A percentile compares a stretch with the other conserved stretches of the same genome.
These are phyloP conservation scores for Dipodomys stephensi DNA, from an alignment of 2,113 vertebrate genomes.

Conservation along the genomic window DNA sequence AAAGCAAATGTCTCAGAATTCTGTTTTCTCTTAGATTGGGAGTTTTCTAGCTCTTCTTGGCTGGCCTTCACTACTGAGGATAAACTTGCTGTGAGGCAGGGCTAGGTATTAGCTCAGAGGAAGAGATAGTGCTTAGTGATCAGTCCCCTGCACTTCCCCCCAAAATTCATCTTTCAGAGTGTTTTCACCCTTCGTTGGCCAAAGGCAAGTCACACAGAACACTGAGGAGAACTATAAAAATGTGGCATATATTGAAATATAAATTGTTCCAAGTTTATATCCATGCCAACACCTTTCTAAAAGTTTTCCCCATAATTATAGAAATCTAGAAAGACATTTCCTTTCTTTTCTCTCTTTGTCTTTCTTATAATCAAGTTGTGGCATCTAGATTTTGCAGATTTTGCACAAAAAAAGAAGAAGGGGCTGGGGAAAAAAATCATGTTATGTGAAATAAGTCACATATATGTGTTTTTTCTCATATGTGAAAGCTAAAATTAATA, in stretches of 20 bases:
- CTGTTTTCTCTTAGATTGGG: not conserved
- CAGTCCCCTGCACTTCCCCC: too few species aligned
- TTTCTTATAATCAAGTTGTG: conserved; percentile 7
- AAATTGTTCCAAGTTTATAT: not conserved
- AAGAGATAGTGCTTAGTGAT: not conserved
- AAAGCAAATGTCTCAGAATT: not conserved
- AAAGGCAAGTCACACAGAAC: not conserved
- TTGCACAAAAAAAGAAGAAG: too few species aligned
- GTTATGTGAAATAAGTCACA: too few species aligned
- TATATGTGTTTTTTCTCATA: too few species aligned
- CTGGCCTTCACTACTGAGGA: not conserved
- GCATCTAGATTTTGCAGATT: not conserved
- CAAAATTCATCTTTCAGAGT: not conserved
- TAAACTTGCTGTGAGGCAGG: not conserved
- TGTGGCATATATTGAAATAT: not conserved
- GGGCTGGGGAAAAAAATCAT: too few species aligned
- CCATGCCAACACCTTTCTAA: not conserved
- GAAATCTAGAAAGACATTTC: not conserved
- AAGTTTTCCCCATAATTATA: not conserved
- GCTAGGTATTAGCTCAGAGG: not conserved
- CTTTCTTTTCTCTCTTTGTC: not conserved
- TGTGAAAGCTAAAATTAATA: too few species aligned
- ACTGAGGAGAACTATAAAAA: not conserved
- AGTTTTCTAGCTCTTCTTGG: not conserved
- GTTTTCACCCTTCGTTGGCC: not conserved